Evolutionary conservation across 2,888 invertebrate genomes (phyloP).

Genomic region (Mythimna impura): DNA sequence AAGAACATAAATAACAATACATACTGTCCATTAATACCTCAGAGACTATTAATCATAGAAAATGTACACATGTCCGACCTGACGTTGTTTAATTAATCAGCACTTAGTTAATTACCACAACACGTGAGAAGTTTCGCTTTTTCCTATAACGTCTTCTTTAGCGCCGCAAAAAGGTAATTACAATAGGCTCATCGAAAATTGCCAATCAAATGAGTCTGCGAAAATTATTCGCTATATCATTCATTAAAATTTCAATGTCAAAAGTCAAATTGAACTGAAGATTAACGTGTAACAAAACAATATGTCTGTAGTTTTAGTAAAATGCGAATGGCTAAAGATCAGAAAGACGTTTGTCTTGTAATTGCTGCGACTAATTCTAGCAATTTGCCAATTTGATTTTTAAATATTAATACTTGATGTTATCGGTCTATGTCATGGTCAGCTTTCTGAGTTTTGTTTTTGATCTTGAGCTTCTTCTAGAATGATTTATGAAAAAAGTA

Average conservation of each 20-base stretch:
- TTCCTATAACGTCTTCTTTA: slow-evolving; percentile 24
- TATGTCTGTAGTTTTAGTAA: neutral
- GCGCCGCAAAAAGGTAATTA: slow-evolving; percentile 27
- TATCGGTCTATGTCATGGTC: slow-evolving; percentile 15
- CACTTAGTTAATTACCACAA: slow-evolving; percentile 43
- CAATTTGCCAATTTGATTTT: slow-evolving; percentile 27
- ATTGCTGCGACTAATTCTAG: slow-evolving; percentile 12
- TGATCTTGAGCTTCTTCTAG: neutral
- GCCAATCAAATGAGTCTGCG: slow-evolving; percentile 41
- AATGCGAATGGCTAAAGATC: neutral
- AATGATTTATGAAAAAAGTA: too few relatives aligned
- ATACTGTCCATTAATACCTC: slow-evolving; percentile 5
- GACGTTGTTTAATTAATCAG: slow-evolving; percentile 45
- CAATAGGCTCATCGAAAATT: slow-evolving; percentile 33
- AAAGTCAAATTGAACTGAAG: slow-evolving; percentile 28
- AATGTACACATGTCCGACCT: slow-evolving; percentile 37
- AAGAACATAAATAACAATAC: slow-evolving; percentile 22
- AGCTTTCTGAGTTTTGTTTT: neutral
- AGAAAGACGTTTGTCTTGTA: neutral
- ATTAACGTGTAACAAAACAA: slow-evolving; percentile 13
- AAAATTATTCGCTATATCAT: slow-evolving; percentile 42
- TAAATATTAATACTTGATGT: neutral
- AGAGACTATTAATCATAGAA: slow-evolving; percentile 44
- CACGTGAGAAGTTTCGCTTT: slow-evolving; percentile 18
- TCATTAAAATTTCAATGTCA: slow-evolving; percentile 50